A percentile compares a stretch with the other conserved stretches of the same genome.
These are phyloP conservation scores for Parapristionchus giblindavisi DNA, from an alignment of 2,888 invertebrate genomes.

Conservation along the genomic window DNA sequence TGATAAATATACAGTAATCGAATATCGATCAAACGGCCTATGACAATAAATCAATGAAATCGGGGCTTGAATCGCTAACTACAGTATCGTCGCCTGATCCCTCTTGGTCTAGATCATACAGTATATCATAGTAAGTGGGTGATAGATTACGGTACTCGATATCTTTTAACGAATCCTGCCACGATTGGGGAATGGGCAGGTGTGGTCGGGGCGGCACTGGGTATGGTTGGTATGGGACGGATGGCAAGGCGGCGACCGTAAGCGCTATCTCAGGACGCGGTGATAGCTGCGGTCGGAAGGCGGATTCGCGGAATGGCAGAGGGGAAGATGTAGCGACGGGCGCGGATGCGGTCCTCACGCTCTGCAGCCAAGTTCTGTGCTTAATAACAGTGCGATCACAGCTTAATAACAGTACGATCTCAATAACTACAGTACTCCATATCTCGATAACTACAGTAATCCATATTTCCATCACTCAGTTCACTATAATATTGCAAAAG, in stretches of 20 bases:
- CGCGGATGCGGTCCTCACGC: background rate
- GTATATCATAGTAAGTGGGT: conserved; percentile 28
- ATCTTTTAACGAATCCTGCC: conserved; percentile 23
- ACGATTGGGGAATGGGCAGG: background rate
- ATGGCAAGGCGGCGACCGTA: conserved; percentile 12
- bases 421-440: too few relatives aligned
- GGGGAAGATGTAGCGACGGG: conserved; percentile 34
- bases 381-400: too few relatives aligned
- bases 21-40: too few relatives aligned
- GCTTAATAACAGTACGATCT: too few relatives aligned
- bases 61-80: too few relatives aligned
- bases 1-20: too few relatives aligned
- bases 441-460: too few relatives aligned
- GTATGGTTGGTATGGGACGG: conserved; percentile 4
- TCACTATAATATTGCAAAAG: too few relatives aligned
- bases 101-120: conserved; percentile 27
- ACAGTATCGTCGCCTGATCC: too few relatives aligned
- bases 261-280: background rate
- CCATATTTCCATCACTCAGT: too few relatives aligned
- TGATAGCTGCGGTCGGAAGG: background rate
- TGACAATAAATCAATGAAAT: too few relatives aligned
- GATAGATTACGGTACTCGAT: conserved; percentile 30
- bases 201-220: background rate
- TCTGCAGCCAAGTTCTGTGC: conserved; percentile 14
- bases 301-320: conserved; percentile 25